A percentile compares a stretch with the other conserved stretches of the same genome.
phyloP scores from a whole-genome alignment of 2,888 invertebrate species.

The Meta bourneti region DNA sequence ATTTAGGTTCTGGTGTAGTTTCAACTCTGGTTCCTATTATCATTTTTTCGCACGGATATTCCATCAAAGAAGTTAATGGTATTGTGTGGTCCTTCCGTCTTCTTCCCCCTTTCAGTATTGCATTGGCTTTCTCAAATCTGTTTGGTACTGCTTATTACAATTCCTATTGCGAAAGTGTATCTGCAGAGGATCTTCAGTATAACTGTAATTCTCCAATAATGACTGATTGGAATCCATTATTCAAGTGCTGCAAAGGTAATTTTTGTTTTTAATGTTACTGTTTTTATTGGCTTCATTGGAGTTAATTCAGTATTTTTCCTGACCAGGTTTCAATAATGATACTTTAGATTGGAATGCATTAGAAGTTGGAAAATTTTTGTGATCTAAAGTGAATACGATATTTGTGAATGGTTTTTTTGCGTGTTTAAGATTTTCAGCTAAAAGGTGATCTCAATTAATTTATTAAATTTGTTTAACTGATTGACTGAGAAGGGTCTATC shows the following conservation, averaged over 20 bases:
- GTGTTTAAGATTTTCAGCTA: too few relatives aligned
- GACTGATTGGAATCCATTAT: conserved; percentile 26
- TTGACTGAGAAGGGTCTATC: too few relatives aligned
- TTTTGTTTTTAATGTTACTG: neutral
- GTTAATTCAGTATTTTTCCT: neutral
- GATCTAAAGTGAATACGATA: neutral
- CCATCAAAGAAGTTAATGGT: neutral
- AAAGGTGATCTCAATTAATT: too few relatives aligned
- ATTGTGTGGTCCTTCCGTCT: conserved; percentile 38
- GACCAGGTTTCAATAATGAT: neutral
- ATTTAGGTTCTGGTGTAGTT: conserved; percentile 29
- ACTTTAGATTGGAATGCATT: neutral
- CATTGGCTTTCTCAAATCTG: conserved; percentile 45
- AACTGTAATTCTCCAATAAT: conserved; percentile 36
- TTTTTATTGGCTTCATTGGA: neutral
- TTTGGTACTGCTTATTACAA: conserved; percentile 56
- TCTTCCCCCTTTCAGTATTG: conserved; percentile 31
- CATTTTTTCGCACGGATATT: neutral
- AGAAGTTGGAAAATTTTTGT: neutral
- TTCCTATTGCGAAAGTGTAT: conserved; percentile 52
- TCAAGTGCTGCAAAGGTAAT: conserved; percentile 65
- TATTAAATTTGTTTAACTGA: too few relatives aligned
- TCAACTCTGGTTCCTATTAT: neutral
- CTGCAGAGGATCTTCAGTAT: conserved; percentile 21
- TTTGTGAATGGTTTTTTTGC: neutral